A percentile compares a stretch with the other conserved stretches of the same genome.
Evolutionary conservation across 2,113 vertebrate genomes (phyloP).

Genomic region (Raja brachyura): DNA sequence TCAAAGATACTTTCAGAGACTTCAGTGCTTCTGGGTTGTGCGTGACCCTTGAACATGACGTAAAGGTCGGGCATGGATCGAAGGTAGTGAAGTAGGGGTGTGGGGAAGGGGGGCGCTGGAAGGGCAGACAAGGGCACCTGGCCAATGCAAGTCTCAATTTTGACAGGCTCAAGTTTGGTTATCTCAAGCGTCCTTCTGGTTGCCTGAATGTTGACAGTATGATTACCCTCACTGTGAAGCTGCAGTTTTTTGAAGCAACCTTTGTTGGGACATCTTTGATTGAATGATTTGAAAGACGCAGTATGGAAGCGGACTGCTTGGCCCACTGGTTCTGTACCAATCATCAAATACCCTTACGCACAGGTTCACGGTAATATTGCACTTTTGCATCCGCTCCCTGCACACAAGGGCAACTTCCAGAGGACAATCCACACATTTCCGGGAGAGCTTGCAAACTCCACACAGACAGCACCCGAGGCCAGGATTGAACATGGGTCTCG

Average conservation of each 20-base stretch:
- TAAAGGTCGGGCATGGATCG: background rate
- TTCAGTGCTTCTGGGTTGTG: background rate
- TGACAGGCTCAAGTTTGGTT: background rate
- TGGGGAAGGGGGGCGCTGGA: background rate
- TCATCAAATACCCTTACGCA: too few species aligned
- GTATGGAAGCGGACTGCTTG: too few species aligned
- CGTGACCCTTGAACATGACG: background rate
- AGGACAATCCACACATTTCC: too few species aligned
- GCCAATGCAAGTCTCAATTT: background rate
- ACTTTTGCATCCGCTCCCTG: too few species aligned
- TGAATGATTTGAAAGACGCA: too few species aligned
- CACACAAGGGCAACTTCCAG: too few species aligned
- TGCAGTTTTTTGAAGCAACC: background rate
- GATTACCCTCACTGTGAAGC: too few species aligned
- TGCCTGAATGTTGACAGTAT: background rate
- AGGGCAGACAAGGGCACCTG: background rate
- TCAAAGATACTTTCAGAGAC: constrained; percentile 18
- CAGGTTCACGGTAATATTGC: too few species aligned
- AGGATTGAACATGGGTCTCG: too few species aligned
- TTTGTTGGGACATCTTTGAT: background rate
- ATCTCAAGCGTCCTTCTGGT: background rate
- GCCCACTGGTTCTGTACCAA: too few species aligned
- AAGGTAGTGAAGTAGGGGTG: background rate
- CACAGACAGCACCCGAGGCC: too few species aligned
- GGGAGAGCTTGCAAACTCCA: too few species aligned